Evolutionary conservation across 2,113 vertebrate genomes (phyloP).

Genomic region (Triplophysa siluroides): DNA sequence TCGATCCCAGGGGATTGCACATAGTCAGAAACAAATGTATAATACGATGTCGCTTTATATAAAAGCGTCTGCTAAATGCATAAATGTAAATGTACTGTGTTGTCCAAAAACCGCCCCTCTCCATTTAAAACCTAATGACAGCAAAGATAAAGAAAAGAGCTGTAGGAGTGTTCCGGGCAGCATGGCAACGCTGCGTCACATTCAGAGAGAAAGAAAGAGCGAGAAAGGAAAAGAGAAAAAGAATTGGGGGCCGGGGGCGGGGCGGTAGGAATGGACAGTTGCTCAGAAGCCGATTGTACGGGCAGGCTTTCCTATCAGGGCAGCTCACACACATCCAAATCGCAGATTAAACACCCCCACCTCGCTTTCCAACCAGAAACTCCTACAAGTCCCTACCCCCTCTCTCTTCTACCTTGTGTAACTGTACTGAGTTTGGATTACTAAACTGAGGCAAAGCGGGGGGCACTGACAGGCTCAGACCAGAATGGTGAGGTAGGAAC

Average conservation of each 20-base stretch:
- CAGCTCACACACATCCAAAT: constrained; percentile 73
- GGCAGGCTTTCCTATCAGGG: constrained; percentile 64
- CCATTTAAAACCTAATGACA: constrained; percentile 28
- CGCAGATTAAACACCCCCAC: constrained; percentile 75
- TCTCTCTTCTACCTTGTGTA: constrained; percentile 65
- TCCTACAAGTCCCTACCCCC: constrained; percentile 52
- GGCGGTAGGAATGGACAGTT: constrained; percentile 52
- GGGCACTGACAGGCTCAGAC: constrained; percentile 65
- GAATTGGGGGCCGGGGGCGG: background rate
- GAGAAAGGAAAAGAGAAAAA: constrained; percentile 10
- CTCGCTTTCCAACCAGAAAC: constrained; percentile 42
- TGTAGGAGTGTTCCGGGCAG: constrained; percentile 36
- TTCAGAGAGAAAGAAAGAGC: constrained; percentile 31
- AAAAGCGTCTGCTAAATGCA: too few relatives aligned
- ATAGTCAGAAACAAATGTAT: too few relatives aligned
- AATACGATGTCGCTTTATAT: too few relatives aligned
- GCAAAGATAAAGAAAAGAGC: constrained; percentile 38
- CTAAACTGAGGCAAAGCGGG: constrained; percentile 59
- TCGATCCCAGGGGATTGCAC: too few relatives aligned
- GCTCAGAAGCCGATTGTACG: constrained; percentile 66
- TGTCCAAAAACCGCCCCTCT: constrained; percentile 33
- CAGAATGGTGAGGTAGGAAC: constrained; percentile 84
- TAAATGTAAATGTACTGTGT: background rate
- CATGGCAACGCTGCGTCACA: constrained; percentile 28
- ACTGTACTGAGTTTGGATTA: constrained; percentile 73